phyloP scores from a whole-genome alignment of 2,113 vertebrate species.

The Coptodon bakossiorum region DNA sequence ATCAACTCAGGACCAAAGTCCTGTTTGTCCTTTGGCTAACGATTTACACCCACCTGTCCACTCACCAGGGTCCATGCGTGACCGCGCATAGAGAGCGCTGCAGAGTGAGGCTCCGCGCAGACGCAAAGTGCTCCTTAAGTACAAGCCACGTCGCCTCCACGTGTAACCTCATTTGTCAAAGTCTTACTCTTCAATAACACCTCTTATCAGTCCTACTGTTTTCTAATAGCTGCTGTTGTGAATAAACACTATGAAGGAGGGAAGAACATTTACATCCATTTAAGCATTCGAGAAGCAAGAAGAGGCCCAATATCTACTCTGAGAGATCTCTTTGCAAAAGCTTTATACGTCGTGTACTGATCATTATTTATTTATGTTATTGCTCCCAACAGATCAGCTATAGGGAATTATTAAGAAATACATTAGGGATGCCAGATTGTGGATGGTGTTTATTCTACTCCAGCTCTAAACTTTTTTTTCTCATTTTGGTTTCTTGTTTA shows the following conservation, averaged over 20 bases:
- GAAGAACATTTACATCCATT: not conserved
- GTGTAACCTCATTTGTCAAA: not conserved
- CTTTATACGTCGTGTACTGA: not conserved
- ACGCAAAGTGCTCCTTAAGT: not conserved
- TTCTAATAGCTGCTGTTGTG: not conserved
- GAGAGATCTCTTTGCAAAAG: not conserved
- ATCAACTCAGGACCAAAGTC: constrained; percentile 56
- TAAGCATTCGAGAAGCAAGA: not conserved
- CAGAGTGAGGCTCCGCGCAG: not conserved
- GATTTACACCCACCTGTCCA: constrained; percentile 49
- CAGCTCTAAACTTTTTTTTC: not conserved
- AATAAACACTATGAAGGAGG: not conserved
- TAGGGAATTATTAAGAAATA: not conserved
- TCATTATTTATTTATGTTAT: not conserved
- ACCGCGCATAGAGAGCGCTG: not conserved
- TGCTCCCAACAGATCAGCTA: not conserved
- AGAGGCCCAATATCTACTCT: not conserved
- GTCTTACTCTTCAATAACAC: not conserved
- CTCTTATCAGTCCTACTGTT: not conserved
- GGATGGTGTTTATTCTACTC: not conserved
- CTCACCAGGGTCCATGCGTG: not conserved
- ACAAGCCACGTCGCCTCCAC: not conserved
- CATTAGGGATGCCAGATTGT: not conserved
- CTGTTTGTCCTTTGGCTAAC: constrained; percentile 63
- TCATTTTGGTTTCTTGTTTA: not conserved